These are phyloP conservation scores for Mechanitis mazaeus DNA, from an alignment of 2,888 invertebrate species.

Conservation along the genomic window DNA sequence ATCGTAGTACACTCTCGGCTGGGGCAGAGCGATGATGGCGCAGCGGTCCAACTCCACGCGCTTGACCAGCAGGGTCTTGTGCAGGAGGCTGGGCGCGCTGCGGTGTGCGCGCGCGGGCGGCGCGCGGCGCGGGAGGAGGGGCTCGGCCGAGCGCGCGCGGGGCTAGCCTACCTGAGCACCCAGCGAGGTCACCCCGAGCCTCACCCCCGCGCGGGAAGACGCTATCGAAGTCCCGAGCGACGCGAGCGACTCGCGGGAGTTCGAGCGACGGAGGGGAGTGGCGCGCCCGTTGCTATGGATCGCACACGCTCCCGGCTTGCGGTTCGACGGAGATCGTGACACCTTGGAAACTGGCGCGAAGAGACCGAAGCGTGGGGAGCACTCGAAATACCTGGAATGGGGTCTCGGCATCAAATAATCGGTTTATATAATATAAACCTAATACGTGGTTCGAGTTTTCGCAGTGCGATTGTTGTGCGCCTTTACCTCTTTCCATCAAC, in stretches of 20 bases:
- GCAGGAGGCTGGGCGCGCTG: conserved; percentile 60
- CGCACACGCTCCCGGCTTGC: conserved; percentile 79
- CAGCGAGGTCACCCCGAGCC: conserved; percentile 84
- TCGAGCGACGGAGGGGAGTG: conserved; percentile 79
- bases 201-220: conserved; percentile 80
- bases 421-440: neutral
- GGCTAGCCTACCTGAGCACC: conserved; percentile 80
- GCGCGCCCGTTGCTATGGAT: conserved; percentile 80
- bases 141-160: conserved; percentile 72
- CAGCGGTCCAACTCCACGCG: conserved; percentile 65
- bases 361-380: conserved; percentile 91
- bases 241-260: conserved; percentile 91
- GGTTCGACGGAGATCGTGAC: conserved; percentile 86
- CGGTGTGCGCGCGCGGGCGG: conserved; percentile 51
- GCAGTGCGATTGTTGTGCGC: neutral
- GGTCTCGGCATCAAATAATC: conserved; percentile 2
- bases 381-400: conserved; percentile 91
- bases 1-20: conserved; percentile 64
- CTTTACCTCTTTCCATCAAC: conserved; percentile 91
- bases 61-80: conserved; percentile 65
- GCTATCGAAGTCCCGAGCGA: conserved; percentile 79
- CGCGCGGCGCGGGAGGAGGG: conserved; percentile 45
- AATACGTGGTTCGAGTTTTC: neutral
- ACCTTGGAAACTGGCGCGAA: conserved; percentile 96
- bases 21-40: conserved; percentile 67